Conservation (phyloP, 1,140 invertebrate species). For the Daktulosphaira vitifoliae region DNA sequence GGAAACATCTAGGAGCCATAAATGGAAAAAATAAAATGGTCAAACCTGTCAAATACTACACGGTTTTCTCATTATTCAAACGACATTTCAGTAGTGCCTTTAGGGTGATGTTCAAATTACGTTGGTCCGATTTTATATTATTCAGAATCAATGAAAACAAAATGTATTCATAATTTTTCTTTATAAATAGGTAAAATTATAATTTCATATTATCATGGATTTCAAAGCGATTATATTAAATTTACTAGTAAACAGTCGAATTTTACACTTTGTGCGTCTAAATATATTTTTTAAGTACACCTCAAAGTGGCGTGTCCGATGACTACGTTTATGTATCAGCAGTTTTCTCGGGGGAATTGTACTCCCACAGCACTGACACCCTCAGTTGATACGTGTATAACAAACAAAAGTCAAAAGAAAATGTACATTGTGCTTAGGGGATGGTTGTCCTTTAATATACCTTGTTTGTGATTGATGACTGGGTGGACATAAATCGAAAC, state of each 20-base stretch:
- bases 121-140: too few relatives aligned
- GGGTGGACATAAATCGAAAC: slow-evolving; percentile 23
- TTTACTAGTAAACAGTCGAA: too few relatives aligned
- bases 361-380: neutral
- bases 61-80: slow-evolving; percentile 2
- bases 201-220: too few relatives aligned
- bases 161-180: too few relatives aligned
- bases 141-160: too few relatives aligned
- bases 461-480: slow-evolving; percentile 23
- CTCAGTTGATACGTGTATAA: neutral
- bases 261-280: too few relatives aligned
- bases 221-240: too few relatives aligned
- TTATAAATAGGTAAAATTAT: too few relatives aligned
- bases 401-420: slow-evolving; percentile 19
- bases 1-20: neutral
- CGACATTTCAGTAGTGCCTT: neutral
- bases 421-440: neutral
- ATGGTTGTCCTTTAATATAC: slow-evolving; percentile 21
- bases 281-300: too few relatives aligned
- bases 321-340: slow-evolving; percentile 7
- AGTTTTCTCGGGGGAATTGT: slow-evolving; percentile 11
- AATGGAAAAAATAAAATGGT: neutral
- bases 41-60: neutral
- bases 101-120: too few relatives aligned
- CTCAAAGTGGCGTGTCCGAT: slow-evolving; percentile 4